These are phyloP conservation scores for Luscinia megarhynchos DNA, from an alignment of 2,797 vertebrate species.

Conservation along the genomic window DNA sequence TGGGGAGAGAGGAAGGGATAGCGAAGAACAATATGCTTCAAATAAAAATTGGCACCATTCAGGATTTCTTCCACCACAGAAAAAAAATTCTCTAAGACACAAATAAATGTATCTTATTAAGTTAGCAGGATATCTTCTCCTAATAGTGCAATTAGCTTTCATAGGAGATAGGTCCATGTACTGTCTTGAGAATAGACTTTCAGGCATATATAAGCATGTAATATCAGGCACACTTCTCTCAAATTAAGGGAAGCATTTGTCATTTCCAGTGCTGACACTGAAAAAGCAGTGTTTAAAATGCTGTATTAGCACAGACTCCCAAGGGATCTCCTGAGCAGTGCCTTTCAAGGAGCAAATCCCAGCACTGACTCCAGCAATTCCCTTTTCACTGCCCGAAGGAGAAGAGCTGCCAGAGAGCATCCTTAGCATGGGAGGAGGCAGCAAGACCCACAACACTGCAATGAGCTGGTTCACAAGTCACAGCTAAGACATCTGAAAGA, in stretches of 20 bases:
- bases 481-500: rapidly evolving
- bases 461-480: not conserved
- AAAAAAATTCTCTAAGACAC: conserved; percentile 22
- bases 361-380: not conserved
- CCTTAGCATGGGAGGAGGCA: rapidly evolving
- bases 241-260: conserved; percentile 28
- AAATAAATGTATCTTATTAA: conserved; percentile 19
- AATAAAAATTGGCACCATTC: not conserved
- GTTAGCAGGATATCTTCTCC: not conserved
- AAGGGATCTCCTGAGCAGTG: not conserved
- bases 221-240: not conserved
- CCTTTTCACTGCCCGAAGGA: not conserved
- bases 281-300: not conserved
- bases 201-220: not conserved
- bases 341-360: not conserved
- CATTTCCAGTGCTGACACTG: conserved; percentile 7
- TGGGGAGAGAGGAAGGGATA: not conserved
- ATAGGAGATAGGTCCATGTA: not conserved
- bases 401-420: rapidly evolving
- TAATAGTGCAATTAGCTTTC: conserved; percentile 20
- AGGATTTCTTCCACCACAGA: not conserved
- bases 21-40: not conserved
- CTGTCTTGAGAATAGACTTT: conserved; percentile 5
- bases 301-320: not conserved
- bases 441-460: not conserved